These are phyloP conservation scores for Eclectus roratus DNA, from an alignment of 2,113 vertebrate species.

Conservation along the genomic window DNA sequence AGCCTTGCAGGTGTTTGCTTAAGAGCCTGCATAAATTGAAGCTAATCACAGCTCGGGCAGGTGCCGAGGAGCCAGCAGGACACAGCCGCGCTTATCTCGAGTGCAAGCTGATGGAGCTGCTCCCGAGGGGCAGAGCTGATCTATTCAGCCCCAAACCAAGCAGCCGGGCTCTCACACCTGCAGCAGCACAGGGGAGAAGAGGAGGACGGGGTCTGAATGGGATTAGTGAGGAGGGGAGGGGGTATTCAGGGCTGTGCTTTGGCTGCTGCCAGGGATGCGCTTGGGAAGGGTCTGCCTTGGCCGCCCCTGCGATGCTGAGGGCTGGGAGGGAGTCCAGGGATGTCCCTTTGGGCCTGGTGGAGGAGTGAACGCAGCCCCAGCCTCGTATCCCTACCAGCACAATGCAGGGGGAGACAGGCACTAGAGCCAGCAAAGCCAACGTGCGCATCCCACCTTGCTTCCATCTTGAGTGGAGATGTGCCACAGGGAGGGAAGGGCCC, in stretches of 20 bases:
- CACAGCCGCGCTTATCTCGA: neutral
- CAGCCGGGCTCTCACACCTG: neutral
- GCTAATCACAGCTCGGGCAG: neutral
- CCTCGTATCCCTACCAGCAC: neutral
- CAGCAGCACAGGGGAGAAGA: neutral
- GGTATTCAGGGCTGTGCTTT: rapidly evolving
- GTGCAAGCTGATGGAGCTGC: neutral
- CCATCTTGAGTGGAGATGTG: rapidly evolving
- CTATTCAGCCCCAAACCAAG: neutral
- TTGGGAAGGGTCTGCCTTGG: neutral
- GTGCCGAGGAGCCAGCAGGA: neutral
- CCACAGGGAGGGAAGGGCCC: neutral
- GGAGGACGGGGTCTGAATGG: neutral
- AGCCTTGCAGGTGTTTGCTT: conserved; percentile 13
- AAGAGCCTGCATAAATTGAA: neutral
- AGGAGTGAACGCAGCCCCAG: neutral
- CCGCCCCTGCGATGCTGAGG: rapidly evolving
- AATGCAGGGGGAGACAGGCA: neutral
- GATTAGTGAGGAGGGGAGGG: neutral
- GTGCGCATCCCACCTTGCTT: neutral
- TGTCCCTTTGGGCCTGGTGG: neutral
- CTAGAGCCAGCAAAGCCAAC: neutral
- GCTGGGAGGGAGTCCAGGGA: neutral
- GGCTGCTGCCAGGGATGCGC: neutral
- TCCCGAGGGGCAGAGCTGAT: neutral